Conservation (phyloP, 2,888 invertebrate genomes). For the Calliopum simillimum region DNA sequence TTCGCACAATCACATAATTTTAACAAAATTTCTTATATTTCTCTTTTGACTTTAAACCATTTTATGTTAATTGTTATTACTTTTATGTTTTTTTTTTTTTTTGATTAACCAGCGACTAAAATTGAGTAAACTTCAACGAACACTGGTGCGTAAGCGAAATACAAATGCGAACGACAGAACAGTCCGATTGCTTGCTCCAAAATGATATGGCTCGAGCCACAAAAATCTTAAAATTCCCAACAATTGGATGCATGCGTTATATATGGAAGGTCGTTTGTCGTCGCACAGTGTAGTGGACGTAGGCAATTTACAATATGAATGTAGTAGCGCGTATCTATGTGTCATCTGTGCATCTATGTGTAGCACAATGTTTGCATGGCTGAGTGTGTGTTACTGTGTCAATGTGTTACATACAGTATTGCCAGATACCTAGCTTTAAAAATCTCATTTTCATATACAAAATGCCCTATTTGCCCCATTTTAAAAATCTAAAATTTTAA, state of each 20-base stretch:
- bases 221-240: constrained; percentile 18
- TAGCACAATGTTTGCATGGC: constrained; percentile 8
- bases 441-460: not conserved
- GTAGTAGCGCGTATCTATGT: constrained; percentile 6
- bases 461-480: not conserved
- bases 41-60: constrained; percentile 20
- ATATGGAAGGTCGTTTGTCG: not conserved
- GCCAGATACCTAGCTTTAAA: too few species aligned
- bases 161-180: constrained; percentile 41
- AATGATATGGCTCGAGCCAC: constrained; percentile 31
- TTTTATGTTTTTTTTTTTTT: constrained; percentile 13
- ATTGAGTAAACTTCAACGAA: not conserved
- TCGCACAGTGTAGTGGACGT: not conserved
- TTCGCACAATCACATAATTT: not conserved
- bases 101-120: not conserved
- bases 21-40: constrained; percentile 7
- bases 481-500: too few species aligned
- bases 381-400: constrained; percentile 39
- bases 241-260: constrained; percentile 1
- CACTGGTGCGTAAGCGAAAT: constrained; percentile 24
- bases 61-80: constrained; percentile 24
- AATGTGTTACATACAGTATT: constrained; percentile 26
- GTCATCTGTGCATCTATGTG: constrained; percentile 7
- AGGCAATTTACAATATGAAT: not conserved
- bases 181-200: constrained; percentile 44